These are phyloP conservation scores for Aeoliscus strigatus DNA, from an alignment of 2,797 vertebrate species.

Conservation along the genomic window DNA sequence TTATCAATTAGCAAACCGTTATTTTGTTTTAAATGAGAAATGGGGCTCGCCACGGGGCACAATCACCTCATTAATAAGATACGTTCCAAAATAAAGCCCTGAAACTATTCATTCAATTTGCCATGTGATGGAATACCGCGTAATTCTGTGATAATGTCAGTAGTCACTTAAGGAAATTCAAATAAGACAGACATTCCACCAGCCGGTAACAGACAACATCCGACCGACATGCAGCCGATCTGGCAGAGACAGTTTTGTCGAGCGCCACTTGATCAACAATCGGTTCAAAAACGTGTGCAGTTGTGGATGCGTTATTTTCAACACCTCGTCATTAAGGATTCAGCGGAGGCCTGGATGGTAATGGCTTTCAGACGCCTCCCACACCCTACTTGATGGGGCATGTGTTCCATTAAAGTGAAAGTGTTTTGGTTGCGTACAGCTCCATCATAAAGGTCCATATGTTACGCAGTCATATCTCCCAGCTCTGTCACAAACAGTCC, in stretches of 20 bases:
- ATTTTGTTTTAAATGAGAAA: conserved; percentile 70
- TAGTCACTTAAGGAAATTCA: conserved; percentile 46
- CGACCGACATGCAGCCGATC: too few species aligned
- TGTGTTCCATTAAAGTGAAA: conserved; percentile 60
- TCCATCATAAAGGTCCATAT: conserved; percentile 65
- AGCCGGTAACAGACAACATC: too few species aligned
- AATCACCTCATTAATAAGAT: conserved; percentile 63
- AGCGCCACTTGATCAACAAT: conserved; percentile 47
- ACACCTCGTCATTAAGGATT: conserved; percentile 49
- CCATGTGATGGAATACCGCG: conserved; percentile 61
- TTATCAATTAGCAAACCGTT: conserved; percentile 72
- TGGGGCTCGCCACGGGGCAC: conserved; percentile 59
- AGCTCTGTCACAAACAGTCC: conserved; percentile 49
- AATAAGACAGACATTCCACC: too few species aligned
- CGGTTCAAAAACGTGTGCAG: conserved; percentile 37
- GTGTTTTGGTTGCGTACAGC: conserved; percentile 53
- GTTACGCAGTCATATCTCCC: conserved; percentile 44
- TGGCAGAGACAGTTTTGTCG: too few species aligned
- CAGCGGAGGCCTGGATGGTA: conserved; percentile 46
- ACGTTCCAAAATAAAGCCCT: conserved; percentile 52
- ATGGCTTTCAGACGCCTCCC: conserved; percentile 63
- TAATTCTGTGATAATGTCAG: conserved; percentile 61
- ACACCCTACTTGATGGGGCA: conserved; percentile 59
- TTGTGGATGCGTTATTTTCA: conserved; percentile 38
- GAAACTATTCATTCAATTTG: conserved; percentile 67